phyloP scores from a whole-genome alignment of 2,797 vertebrate species.

The Pipistrellus pipistrellus region DNA sequence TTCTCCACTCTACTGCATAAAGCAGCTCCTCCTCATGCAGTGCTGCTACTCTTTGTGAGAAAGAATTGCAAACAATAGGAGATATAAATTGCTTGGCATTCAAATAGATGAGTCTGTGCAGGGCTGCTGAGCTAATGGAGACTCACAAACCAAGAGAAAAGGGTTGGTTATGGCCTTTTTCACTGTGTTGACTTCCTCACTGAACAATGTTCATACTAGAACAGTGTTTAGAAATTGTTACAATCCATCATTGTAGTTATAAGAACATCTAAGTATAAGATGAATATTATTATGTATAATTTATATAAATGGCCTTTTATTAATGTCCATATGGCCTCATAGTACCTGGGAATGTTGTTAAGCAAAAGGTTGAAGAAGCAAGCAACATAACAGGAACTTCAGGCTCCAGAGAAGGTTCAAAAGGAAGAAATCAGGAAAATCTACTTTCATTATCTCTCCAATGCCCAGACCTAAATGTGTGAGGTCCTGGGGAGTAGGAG shows the following conservation, averaged over 20 bases:
- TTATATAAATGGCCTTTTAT: conserved; percentile 3
- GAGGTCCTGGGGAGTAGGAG: not conserved
- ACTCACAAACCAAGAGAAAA: not conserved
- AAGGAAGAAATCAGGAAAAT: not conserved
- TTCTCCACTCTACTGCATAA: not conserved
- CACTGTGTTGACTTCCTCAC: not conserved
- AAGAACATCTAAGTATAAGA: not conserved
- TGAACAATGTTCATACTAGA: not conserved
- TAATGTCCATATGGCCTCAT: not conserved
- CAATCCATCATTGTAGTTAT: not conserved
- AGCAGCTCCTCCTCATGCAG: not conserved
- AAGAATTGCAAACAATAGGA: not conserved
- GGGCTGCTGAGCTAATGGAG: not conserved
- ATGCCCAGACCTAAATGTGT: not conserved
- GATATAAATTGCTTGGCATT: not conserved
- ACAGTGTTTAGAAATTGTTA: not conserved
- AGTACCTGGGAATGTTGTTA: not conserved
- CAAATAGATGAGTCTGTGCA: not conserved
- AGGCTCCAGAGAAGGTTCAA: not conserved
- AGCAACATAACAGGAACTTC: conserved; percentile 25
- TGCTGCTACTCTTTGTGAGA: not conserved
- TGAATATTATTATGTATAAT: not conserved
- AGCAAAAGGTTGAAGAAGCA: not conserved
- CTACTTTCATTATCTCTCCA: not conserved
- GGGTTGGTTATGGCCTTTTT: not conserved